These are phyloP conservation scores for Cliona cf. orientalis DNA, from an alignment of 37 sponge, comb jelly and placozoan species.

Conservation along the genomic window DNA sequence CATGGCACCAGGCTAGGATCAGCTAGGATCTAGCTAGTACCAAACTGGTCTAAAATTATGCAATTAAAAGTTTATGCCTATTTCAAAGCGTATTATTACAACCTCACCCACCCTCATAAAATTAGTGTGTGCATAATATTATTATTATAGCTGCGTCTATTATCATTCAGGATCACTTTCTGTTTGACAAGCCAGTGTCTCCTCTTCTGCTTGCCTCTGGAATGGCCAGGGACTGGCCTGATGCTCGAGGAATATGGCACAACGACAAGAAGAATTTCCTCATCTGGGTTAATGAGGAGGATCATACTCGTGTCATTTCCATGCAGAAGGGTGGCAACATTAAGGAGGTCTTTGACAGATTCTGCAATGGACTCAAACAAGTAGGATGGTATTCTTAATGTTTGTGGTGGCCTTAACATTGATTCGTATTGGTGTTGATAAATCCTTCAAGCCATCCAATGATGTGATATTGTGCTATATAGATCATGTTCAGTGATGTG, in stretches of 20 bases:
- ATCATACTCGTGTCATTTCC: too few species aligned
- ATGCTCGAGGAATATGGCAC: conserved; percentile 45
- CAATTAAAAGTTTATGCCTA: too few species aligned
- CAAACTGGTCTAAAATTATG: too few species aligned
- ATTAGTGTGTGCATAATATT: background rate
- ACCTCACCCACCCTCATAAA: background rate
- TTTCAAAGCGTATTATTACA: background rate
- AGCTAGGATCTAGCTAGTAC: too few species aligned
- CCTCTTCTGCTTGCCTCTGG: conserved; percentile 33
- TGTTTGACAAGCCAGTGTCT: conserved; percentile 63
- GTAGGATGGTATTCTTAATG: conserved; percentile 8
- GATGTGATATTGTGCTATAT: too few species aligned
- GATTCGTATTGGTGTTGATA: background rate
- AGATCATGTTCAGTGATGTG: too few species aligned
- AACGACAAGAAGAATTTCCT: conserved; percentile 65
- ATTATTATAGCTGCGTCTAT: too few species aligned
- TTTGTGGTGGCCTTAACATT: too few species aligned
- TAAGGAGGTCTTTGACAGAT: conserved; percentile 69
- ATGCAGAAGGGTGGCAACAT: conserved; percentile 90
- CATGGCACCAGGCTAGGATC: too few species aligned
- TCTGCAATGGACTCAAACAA: conserved; percentile 63
- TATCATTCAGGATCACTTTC: conserved; percentile 58
- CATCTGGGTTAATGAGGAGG: too few species aligned
- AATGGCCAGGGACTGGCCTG: conserved; percentile 29
- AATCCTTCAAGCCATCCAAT: too few species aligned